Conservation (phyloP, 2,888 invertebrate species). For the Brachypalpus laphriformis region DNA sequence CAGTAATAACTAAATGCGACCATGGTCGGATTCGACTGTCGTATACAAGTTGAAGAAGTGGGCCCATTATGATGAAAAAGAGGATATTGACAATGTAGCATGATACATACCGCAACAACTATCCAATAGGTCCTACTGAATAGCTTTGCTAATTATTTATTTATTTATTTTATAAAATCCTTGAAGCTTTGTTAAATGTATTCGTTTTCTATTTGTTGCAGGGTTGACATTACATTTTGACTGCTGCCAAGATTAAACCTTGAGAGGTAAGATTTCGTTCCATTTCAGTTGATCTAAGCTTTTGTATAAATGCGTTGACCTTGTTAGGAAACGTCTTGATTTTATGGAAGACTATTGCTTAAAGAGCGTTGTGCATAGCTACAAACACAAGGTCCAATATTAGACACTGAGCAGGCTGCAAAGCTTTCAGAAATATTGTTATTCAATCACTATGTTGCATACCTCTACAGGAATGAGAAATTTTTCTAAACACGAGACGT, state of each 20-base stretch:
- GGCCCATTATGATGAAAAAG: constrained; percentile 46
- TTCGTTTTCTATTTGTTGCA: constrained; percentile 1
- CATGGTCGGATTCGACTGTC: no score
- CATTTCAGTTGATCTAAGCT: not conserved
- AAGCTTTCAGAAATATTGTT: no score
- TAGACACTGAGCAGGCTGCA: no score
- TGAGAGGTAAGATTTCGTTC: not conserved
- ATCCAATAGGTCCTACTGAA: constrained; percentile 77
- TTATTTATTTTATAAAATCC: not conserved
- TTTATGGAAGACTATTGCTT: no score
- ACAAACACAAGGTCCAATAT: no score
- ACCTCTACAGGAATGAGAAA: no score
- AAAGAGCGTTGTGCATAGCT: no score
- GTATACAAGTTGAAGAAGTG: no score
- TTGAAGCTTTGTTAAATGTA: not conserved
- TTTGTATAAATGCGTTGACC: not conserved
- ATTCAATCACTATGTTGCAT: no score
- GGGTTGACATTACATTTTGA: not conserved
- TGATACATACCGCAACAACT: constrained; percentile 73
- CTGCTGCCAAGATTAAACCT: no score
- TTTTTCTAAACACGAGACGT: no score
- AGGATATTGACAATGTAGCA: constrained; percentile 71
- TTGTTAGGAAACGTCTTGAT: not conserved
- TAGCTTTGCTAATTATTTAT: not conserved
- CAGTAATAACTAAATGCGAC: no score